phyloP scores from a whole-genome alignment of 2,888 invertebrate species.

The Sarcophaga subvicina region DNA sequence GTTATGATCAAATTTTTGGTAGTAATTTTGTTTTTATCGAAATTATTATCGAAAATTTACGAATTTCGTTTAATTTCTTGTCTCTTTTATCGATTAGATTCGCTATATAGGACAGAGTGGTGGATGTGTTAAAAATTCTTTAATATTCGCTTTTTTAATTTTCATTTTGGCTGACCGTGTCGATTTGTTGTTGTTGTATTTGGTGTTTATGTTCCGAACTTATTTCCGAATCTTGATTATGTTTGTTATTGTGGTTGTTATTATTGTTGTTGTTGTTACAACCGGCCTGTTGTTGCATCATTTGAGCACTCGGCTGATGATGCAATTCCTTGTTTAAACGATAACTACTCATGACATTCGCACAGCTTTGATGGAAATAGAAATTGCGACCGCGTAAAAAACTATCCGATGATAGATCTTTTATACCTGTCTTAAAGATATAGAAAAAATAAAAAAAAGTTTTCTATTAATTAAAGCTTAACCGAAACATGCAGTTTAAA shows the following conservation, averaged over 20 bases:
- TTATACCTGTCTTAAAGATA: conserved; percentile 81
- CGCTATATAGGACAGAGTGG: no score
- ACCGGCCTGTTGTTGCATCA: conserved; percentile 70
- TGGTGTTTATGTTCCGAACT: conserved; percentile 51
- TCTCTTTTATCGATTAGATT: no score
- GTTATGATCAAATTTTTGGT: not conserved
- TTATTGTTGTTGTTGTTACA: conserved; percentile 62
- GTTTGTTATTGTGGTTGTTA: conserved; percentile 59
- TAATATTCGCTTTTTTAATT: conserved; percentile 36
- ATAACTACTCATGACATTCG: conserved; percentile 81
- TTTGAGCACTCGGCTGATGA: conserved; percentile 76
- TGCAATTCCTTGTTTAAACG: conserved; percentile 79
- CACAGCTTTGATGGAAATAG: conserved; percentile 81
- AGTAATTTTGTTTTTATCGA: no score
- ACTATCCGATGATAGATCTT: conserved; percentile 80
- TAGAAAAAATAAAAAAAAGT: conserved; percentile 23
- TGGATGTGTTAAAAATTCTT: no score
- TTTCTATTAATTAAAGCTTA: conserved; percentile 30
- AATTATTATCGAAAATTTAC: no score
- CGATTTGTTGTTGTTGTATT: conserved; percentile 60
- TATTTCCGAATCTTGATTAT: conserved; percentile 65
- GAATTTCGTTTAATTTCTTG: no score
- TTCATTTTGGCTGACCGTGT: conserved; percentile 56
- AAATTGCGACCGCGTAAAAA: conserved; percentile 81
- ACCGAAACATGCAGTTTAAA: not conserved